These are phyloP conservation scores for Deroplatys truncata DNA, from an alignment of 2,888 invertebrate species.

Conservation along the genomic window DNA sequence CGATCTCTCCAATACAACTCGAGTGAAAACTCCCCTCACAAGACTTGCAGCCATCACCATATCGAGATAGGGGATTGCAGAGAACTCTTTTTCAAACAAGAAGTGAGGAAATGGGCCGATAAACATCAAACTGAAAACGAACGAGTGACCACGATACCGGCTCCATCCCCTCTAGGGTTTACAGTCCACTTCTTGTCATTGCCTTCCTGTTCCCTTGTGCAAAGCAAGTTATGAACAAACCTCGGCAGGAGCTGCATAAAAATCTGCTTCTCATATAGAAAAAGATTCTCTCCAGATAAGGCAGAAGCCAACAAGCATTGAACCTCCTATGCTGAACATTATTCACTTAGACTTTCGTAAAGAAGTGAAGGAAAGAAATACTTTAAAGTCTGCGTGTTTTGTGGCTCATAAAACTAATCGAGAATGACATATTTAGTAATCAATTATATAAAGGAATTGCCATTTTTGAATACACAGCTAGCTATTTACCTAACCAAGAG, in stretches of 20 bases:
- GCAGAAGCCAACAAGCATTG: too few relatives aligned
- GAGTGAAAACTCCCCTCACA: neutral
- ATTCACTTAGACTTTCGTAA: too few relatives aligned
- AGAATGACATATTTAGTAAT: too few relatives aligned
- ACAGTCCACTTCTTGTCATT: neutral
- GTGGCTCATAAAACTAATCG: too few relatives aligned
- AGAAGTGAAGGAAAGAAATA: too few relatives aligned
- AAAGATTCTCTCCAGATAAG: too few relatives aligned
- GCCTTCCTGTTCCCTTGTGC: neutral
- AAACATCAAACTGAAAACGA: constrained; percentile 10
- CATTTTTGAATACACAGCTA: too few relatives aligned
- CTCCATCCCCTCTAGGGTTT: neutral
- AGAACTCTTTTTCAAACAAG: neutral
- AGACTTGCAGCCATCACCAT: neutral
- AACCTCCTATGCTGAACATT: too few relatives aligned
- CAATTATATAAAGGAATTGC: too few relatives aligned
- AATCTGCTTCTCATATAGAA: too few relatives aligned
- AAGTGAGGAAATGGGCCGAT: constrained; percentile 4
- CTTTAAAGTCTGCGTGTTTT: too few relatives aligned
- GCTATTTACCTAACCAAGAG: too few relatives aligned
- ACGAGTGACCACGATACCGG: neutral
- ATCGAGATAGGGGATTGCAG: neutral
- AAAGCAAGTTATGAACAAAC: neutral
- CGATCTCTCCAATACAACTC: neutral
- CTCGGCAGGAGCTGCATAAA: neutral